These are phyloP conservation scores for Danaus chrysippus DNA, from an alignment of 2,888 invertebrate species.

Conservation along the genomic window DNA sequence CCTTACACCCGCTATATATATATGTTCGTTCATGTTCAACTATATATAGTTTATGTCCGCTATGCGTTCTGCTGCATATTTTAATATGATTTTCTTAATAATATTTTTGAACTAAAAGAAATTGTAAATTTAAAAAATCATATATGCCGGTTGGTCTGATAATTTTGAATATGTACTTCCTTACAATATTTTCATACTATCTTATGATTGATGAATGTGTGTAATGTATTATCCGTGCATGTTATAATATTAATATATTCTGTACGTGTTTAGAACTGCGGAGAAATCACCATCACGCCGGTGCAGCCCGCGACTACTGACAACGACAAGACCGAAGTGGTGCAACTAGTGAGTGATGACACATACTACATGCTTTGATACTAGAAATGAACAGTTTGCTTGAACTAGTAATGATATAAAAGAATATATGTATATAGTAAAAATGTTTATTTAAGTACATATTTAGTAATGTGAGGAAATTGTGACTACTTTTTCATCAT, in stretches of 20 bases:
- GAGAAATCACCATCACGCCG: conserved; percentile 80
- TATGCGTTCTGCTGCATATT: background rate
- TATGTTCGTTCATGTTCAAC: conserved; percentile 4
- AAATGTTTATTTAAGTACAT: no score
- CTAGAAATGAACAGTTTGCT: background rate
- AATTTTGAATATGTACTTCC: no score
- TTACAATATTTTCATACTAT: no score
- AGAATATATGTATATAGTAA: no score
- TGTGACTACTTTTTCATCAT: no score
- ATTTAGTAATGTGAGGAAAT: no score
- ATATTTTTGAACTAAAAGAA: no score
- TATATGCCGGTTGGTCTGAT: no score
- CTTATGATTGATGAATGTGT: background rate
- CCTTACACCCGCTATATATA: conserved; percentile 26
- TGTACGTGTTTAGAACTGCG: conserved; percentile 67
- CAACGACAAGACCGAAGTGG: conserved; percentile 64
- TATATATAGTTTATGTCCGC: background rate
- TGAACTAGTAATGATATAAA: no score
- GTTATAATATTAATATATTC: conserved; percentile 8
- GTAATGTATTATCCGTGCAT: background rate
- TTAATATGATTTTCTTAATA: no score
- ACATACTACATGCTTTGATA: background rate
- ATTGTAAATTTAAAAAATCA: no score
- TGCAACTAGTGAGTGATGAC: conserved; percentile 60
- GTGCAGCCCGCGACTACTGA: conserved; percentile 69